phyloP scores from a whole-genome alignment of 2,888 invertebrate species.

The Drosophila antonietae region DNA sequence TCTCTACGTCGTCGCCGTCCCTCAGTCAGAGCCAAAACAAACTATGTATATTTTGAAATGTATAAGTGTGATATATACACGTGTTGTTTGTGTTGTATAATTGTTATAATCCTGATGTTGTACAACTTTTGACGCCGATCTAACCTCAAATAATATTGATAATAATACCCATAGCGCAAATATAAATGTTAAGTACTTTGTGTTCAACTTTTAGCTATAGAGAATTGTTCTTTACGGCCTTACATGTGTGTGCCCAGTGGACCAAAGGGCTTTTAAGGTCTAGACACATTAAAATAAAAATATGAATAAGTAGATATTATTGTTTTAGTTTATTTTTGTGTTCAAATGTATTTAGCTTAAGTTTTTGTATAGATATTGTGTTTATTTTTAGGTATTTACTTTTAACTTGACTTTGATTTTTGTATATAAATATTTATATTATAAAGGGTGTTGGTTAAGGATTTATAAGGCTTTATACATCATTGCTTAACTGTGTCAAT shows the following conservation, averaged over 20 bases:
- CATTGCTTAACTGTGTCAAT: background rate
- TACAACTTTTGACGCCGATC: conserved; percentile 28
- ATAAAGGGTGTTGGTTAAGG: conserved; percentile 17
- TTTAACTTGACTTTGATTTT: conserved; percentile 2
- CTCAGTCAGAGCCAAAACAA: conserved; percentile 16
- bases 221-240: background rate
- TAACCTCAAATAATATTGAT: conserved; percentile 31
- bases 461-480: background rate
- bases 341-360: background rate
- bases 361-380: conserved; percentile 15
- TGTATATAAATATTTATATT: background rate
- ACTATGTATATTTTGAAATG: conserved; percentile 19
- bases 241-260: background rate
- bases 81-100: conserved; percentile 53
- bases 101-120: conserved; percentile 39
- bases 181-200: conserved; percentile 14
- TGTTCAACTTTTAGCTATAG: conserved; percentile 4
- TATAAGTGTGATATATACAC: conserved; percentile 9
- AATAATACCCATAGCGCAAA: conserved; percentile 7
- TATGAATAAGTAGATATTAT: background rate
- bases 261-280: background rate
- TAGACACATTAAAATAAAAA: background rate
- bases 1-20: background rate
- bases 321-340: conserved; percentile 8
- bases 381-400: background rate